Conservation (phyloP, 2,888 invertebrate species). For the Clostera curtula region DNA sequence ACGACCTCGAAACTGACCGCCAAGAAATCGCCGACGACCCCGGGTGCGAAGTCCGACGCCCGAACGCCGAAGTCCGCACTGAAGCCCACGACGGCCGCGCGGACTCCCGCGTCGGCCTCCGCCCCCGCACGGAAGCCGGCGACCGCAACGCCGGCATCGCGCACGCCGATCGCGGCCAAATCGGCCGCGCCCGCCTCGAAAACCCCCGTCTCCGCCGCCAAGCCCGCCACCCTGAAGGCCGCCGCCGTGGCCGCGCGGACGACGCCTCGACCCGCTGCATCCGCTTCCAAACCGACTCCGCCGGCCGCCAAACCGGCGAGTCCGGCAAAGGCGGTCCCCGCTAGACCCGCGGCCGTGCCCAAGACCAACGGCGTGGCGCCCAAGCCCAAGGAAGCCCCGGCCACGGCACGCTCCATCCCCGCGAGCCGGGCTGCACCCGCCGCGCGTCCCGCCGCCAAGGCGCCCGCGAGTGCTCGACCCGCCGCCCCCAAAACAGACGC, state of each 20-base stretch:
- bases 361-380: constrained; percentile 15
- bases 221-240: constrained; percentile 14
- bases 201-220: constrained; percentile 19
- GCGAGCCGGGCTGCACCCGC: constrained; percentile 10
- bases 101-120: constrained; percentile 27
- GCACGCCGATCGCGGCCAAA: constrained; percentile 20
- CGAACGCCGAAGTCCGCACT: constrained; percentile 27
- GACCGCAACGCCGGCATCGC: constrained; percentile 20
- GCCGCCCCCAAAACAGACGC: constrained; percentile 10
- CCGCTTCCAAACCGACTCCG: constrained; percentile 9
- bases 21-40: constrained; percentile 33
- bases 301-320: constrained; percentile 11
- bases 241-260: constrained; percentile 15
- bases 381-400: constrained; percentile 15
- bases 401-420: constrained; percentile 11
- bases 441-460: constrained; percentile 10
- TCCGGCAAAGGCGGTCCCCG: constrained; percentile 47
- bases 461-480: constrained; percentile 4
- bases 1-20: constrained; percentile 1
- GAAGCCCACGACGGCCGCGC: constrained; percentile 32
- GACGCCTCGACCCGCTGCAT: constrained; percentile 16
- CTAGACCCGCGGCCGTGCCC: constrained; percentile 13
- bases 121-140: constrained; percentile 27
- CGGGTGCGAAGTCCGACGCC: constrained; percentile 28
- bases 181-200: constrained; percentile 20